Conservation (phyloP, 1,140 invertebrate genomes). For the Uloborus diversus region DNA sequence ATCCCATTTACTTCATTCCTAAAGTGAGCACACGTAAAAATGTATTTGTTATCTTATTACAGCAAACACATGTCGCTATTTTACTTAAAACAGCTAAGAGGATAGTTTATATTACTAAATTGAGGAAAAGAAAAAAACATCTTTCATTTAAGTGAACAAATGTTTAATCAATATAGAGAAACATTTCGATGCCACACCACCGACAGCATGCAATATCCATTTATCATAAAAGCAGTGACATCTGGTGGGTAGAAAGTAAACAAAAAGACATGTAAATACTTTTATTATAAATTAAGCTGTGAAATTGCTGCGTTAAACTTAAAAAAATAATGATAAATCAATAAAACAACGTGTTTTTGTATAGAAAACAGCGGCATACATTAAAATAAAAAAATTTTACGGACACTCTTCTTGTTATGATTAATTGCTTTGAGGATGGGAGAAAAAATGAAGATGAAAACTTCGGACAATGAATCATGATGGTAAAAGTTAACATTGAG, state of each 20-base stretch:
- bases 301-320: background rate
- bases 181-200: slow-evolving; percentile 19
- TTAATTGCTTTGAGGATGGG: no score
- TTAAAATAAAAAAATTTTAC: no score
- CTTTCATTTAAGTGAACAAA: slow-evolving; percentile 26
- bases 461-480: no score
- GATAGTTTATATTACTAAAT: no score
- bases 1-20: background rate
- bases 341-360: no score
- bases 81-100: background rate
- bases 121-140: no score
- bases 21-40: slow-evolving; percentile 21
- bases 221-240: slow-evolving; percentile 37
- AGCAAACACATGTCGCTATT: no score
- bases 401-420: no score
- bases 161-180: slow-evolving; percentile 42
- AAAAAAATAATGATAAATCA: no score
- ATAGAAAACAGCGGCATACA: no score
- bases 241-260: slow-evolving; percentile 23
- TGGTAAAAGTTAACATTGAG: no score
- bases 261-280: slow-evolving; percentile 1
- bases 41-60: slow-evolving; percentile 20
- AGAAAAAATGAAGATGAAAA: no score
- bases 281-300: background rate
- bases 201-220: slow-evolving; percentile 25